Base-by-base conservation (phyloP, 2,888 invertebrate genomes). In the Platynereis dumerilii region DNA sequence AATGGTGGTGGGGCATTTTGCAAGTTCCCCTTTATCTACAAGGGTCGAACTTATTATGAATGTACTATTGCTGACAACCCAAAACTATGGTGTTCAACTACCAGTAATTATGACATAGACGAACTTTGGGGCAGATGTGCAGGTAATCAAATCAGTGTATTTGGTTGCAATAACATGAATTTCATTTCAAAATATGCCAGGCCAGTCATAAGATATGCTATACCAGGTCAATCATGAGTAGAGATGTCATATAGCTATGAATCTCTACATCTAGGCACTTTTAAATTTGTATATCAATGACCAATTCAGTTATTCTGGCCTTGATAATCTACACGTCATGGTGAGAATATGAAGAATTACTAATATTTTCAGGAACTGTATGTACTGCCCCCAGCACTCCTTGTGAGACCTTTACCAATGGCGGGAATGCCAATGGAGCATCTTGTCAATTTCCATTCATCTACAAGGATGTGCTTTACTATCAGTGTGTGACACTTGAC, bases 21-120 rank as follows among this genome's bases (percentile, higher is more conserved):
- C 22, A 22, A 7, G n/a, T 48, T 48, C 17, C 48, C 48, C n/a
- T 48, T 48, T 48, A 48, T n/a, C 22, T 48, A 48, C 48, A n/a
- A 48, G 7, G 48, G 22, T 5, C n/a, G 7, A 20, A 48, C n/a
- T n/a, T 48, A 48, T n/a, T 20, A 20, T n/a, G 7, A 48, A 5
- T 48, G 48, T 48, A 48, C 22, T n/a, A 48, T 27, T 15, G 26
- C 34, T 22, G 34, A 53, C 53, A 48, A n/a, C 20, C 24, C 29
- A 1, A 22, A 15, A 26, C 52, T 48, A 39, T 64, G 64, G 64
- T 64, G 64, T 42, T 29, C 64, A 34, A 58, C 58, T 22, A 58
- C 64, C 22, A 34, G 26, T 20, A 64, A 64, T 28, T 64, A 58
- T 27, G 64, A 64, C 54, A 34, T n/a, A 24, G 58, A 64, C 48